phyloP scores from a whole-genome alignment of 2,888 invertebrate species.

The Taenaris catops region DNA sequence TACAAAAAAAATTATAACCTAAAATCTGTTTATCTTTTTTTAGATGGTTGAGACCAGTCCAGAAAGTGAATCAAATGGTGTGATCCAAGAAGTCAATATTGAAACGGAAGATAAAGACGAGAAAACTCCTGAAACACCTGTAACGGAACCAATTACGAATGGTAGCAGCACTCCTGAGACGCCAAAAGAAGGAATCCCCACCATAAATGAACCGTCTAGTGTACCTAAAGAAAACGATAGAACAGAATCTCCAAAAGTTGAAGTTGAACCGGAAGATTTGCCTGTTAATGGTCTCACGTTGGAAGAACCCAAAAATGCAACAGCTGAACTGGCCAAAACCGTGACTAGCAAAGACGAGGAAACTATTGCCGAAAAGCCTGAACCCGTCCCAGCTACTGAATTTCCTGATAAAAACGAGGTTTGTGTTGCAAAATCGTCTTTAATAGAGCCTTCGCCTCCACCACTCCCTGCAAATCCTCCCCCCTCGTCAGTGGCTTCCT shows the following conservation, averaged over 20 bases:
- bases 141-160: conserved; percentile 68
- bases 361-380: conserved; percentile 46
- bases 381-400: conserved; percentile 59
- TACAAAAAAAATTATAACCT: too few species aligned
- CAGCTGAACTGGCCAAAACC: conserved; percentile 36
- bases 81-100: conserved; percentile 48
- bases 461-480: conserved; percentile 87
- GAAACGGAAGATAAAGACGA: conserved; percentile 53
- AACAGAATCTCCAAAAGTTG: conserved; percentile 36
- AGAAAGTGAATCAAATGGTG: conserved; percentile 46
- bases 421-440: conserved; percentile 80
- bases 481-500: conserved; percentile 87
- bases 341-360: conserved; percentile 54
- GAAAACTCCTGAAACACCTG: conserved; percentile 70
- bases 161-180: conserved; percentile 67
- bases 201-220: conserved; percentile 28
- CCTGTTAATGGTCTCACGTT: conserved; percentile 63
- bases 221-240: conserved; percentile 36
- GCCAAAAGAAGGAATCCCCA: conserved; percentile 42
- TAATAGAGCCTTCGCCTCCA: conserved; percentile 84
- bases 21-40: conserved; percentile 24
- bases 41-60: conserved; percentile 61
- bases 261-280: conserved; percentile 52
- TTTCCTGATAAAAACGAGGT: conserved; percentile 72
- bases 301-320: conserved; percentile 51